These are phyloP conservation scores for Hirtodrosophila confusa DNA, from an alignment of 2,888 invertebrate species.

Conservation along the genomic window DNA sequence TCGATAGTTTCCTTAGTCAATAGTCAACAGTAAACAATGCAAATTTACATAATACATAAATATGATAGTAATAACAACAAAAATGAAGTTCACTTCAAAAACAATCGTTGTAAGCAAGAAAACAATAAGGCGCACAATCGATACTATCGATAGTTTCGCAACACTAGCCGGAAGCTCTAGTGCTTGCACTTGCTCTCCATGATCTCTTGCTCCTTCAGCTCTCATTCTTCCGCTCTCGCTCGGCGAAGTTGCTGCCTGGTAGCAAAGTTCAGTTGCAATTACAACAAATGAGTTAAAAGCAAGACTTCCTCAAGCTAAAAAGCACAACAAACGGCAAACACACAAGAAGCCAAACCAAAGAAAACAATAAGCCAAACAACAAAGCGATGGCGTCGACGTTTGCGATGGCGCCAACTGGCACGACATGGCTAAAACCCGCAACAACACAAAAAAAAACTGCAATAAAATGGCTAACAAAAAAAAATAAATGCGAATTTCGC, in stretches of 20 bases:
- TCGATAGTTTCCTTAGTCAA: no score
- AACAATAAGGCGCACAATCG: no score
- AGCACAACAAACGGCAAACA: constrained; percentile 11
- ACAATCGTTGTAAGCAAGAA: no score
- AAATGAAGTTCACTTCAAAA: no score
- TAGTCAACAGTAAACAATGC: no score
- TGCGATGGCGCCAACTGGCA: constrained; percentile 73
- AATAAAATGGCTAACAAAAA: constrained; percentile 32
- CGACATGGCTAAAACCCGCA: constrained; percentile 49
- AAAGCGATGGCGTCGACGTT: constrained; percentile 26
- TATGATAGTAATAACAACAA: no score
- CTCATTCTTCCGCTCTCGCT: constrained; percentile 8
- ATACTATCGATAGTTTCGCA: no score
- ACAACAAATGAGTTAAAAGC: constrained; percentile 23
- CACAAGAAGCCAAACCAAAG: constrained; percentile 20
- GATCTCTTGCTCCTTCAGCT: background rate
- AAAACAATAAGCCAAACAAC: constrained; percentile 47
- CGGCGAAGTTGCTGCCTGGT: background rate
- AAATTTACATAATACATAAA: no score
- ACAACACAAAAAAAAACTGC: constrained; percentile 19
- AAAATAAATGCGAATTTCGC: constrained; percentile 57
- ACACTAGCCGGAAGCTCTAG: no score
- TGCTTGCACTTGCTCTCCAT: background rate
- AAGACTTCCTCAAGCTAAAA: constrained; percentile 51
- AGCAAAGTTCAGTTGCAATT: constrained; percentile 16